A percentile compares a stretch with the other conserved stretches of the same genome.
phyloP scores from a whole-genome alignment of 2,888 invertebrate genomes.

The Acanthoscelides obtectus region DNA sequence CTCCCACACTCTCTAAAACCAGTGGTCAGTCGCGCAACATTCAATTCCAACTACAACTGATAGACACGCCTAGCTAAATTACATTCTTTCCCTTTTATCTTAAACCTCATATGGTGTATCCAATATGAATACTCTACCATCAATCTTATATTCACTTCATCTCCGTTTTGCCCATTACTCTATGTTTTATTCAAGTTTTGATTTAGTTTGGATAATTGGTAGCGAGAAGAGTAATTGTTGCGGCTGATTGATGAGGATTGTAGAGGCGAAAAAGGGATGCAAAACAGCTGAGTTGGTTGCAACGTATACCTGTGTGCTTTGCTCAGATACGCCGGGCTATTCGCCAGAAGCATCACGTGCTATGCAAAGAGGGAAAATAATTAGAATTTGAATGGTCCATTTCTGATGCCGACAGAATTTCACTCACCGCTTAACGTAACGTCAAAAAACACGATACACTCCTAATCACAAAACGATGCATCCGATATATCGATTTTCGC shows the following conservation, averaged over 20 bases:
- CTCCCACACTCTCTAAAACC: constrained; percentile 46
- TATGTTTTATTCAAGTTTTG: neutral
- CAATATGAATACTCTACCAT: neutral
- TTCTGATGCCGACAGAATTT: neutral
- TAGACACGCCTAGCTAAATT: constrained; percentile 46
- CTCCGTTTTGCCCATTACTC: neutral
- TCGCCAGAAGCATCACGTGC: constrained; percentile 20
- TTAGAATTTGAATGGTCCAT: constrained; percentile 1
- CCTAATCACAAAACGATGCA: neutral
- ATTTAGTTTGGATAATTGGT: neutral
- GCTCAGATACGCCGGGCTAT: neutral
- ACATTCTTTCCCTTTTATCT: constrained; percentile 12
- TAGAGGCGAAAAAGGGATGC: neutral
- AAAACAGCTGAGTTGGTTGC: neutral
- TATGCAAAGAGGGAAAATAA: constrained; percentile 20
- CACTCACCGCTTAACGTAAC: neutral
- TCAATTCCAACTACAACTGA: constrained; percentile 45
- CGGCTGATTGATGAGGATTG: neutral
- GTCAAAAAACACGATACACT: neutral
- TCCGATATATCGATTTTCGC: neutral
- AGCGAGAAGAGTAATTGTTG: neutral
- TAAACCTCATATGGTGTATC: constrained; percentile 11
- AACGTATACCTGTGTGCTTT: neutral
- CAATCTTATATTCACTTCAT: constrained; percentile 1
- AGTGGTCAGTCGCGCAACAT: constrained; percentile 49